Evolutionary conservation across 2,888 invertebrate species (phyloP), one percentile per base, ranked within the genome.

Genomic region (Brachynemurus nebulosus): DNA sequence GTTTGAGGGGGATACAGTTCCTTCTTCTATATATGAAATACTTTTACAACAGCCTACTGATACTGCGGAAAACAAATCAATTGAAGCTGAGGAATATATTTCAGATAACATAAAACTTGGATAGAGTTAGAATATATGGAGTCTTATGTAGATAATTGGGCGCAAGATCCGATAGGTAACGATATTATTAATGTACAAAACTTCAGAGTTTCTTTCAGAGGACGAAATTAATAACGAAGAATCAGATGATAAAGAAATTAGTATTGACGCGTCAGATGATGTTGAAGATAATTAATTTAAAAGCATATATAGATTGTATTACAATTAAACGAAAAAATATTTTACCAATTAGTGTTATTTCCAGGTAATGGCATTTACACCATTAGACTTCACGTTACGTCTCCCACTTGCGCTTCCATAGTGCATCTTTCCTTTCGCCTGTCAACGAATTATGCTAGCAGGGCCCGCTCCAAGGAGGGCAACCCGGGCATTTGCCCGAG

Each of bases 1-100:
- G 40, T 40, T 40, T 27, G 40, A 21, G 17, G 40, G 30, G 16
- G 25, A 27, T 18, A n/a, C 17, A 23, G 17, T 40, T 19, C 40
- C 40, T 2, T n/a, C 9, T 27, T 40, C 20, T 14, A 9, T 40
- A 8, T 9, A 9, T 23, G 23, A 21, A 5, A 6, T 9, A 9
- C 23, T 21, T 40, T 14, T 19, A 40, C 11, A 27, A 40, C 27
- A 40, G 17, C 12, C 17, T 16, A 17, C 36, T 36, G 36, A 16
- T 18, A 36, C n/a, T 12, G 20, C 17, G 9, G 11, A 9, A 11
- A n/a, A 23, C 3, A 23, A 17, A 23, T 27, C 27, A n/a, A 27
- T n/a, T 27, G 27, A 27, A 27, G 12, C 27, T 27, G 27, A 27
- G 27, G 27, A 20, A 35, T 17, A 12, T 16, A 35, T 35, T 35